Evolutionary conservation across 2,113 vertebrate genomes (phyloP).

Genomic region (Pelodiscus sinensis): DNA sequence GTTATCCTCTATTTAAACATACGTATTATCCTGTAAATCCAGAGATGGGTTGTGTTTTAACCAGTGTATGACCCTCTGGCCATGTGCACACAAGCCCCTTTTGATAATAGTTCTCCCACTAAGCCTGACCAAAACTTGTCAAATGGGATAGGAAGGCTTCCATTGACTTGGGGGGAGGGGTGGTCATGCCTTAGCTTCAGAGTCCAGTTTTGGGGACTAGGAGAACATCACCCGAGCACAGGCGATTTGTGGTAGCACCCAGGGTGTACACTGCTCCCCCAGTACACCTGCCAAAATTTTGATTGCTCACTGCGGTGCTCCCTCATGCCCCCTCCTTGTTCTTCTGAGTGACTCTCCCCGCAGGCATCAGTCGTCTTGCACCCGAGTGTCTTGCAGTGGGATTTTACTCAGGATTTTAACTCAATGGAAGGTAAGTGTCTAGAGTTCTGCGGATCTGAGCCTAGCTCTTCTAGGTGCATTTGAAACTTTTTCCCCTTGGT

Average conservation of each 20-base stretch:
- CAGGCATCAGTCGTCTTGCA: background rate
- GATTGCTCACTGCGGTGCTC: too few species aligned
- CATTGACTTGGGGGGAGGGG: background rate
- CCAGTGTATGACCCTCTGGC: constrained; percentile 40
- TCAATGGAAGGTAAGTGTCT: background rate
- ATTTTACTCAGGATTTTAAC: background rate
- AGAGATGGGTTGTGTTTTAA: constrained; percentile 33
- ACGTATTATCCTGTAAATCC: constrained; percentile 57
- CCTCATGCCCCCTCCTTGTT: too few species aligned
- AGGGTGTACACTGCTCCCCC: too few species aligned
- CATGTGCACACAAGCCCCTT: constrained; percentile 27
- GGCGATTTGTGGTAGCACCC: too few species aligned
- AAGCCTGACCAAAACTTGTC: constrained; percentile 15
- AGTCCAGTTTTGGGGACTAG: background rate
- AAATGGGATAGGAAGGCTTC: constrained; percentile 48
- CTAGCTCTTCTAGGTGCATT: background rate
- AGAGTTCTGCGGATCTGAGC: background rate
- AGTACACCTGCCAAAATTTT: too few species aligned
- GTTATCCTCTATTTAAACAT: constrained; percentile 46
- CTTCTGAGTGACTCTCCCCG: too few species aligned
- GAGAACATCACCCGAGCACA: background rate
- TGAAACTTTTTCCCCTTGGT: background rate
- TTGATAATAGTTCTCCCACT: background rate
- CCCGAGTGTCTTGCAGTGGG: background rate
- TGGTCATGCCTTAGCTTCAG: background rate